Evolutionary conservation across 2,113 vertebrate species (phyloP).

Genomic region (Mystacornis crossleyi): DNA sequence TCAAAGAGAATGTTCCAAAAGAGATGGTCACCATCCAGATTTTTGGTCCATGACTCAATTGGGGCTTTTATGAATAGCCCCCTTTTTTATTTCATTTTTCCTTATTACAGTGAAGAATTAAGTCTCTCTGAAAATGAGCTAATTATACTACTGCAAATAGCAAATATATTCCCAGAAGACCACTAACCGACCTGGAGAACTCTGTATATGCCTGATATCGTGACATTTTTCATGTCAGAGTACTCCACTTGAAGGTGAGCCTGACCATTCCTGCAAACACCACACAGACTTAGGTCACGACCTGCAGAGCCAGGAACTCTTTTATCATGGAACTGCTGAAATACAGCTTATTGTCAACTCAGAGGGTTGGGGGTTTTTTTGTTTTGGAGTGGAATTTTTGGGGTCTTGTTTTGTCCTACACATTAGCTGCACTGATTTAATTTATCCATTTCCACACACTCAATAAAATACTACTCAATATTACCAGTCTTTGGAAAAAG

Average conservation of each 20-base stretch:
- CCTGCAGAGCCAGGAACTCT: not conserved
- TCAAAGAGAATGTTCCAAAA: not conserved
- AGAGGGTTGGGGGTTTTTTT: rapidly evolving
- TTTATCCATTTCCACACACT: not conserved
- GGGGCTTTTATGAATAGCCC: not conserved
- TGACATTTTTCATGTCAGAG: not conserved
- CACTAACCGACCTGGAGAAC: not conserved
- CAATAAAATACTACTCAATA: not conserved
- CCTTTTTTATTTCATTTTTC: not conserved
- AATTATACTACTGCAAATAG: not conserved
- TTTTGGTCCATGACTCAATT: not conserved
- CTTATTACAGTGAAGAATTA: not conserved
- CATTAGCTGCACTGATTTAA: not conserved
- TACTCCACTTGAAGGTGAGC: not conserved
- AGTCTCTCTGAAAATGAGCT: not conserved
- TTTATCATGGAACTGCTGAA: not conserved
- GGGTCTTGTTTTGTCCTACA: not conserved
- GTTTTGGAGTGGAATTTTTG: not conserved
- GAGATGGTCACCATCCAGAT: not conserved
- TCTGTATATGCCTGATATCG: not conserved
- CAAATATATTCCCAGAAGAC: not conserved
- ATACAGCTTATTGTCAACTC: not conserved
- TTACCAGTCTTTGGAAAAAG: not conserved
- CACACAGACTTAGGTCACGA: not conserved
- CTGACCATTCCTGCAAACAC: not conserved